These are phyloP conservation scores for Odontocolon sp. DNA, from an alignment of 2,888 invertebrate species.

Conservation along the genomic window DNA sequence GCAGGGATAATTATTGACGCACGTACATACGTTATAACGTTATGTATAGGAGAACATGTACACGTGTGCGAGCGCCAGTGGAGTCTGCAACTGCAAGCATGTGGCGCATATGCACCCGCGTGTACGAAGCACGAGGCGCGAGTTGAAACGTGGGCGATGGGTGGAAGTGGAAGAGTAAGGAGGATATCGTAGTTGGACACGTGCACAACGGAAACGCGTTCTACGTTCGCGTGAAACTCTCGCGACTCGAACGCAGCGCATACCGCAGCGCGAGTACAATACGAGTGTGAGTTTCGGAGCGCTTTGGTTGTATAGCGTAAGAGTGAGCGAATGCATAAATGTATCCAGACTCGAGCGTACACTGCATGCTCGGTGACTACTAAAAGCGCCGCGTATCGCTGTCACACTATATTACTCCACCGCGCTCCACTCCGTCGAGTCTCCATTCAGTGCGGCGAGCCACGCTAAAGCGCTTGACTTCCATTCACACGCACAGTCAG, in stretches of 20 bases:
- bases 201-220: conserved; percentile 39
- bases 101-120: neutral
- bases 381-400: neutral
- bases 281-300: neutral
- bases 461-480: conserved; percentile 5
- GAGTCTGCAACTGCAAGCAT: neutral
- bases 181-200: conserved; percentile 18
- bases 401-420: conserved; percentile 9
- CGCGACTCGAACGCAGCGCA: neutral
- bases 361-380: neutral
- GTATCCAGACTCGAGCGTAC: neutral
- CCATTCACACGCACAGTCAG: conserved; percentile 22
- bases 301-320: neutral
- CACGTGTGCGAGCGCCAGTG: neutral
- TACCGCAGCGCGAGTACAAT: neutral
- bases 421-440: neutral
- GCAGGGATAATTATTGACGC: conserved; percentile 51
- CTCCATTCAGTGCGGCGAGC: neutral
- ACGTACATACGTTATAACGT: neutral
- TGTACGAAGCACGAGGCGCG: neutral
- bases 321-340: conserved; percentile 6
- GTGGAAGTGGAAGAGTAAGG: too few relatives aligned
- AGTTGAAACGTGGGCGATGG: conserved; percentile 2
- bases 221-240: neutral
- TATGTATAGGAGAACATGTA: too few relatives aligned